These are phyloP conservation scores for Stenopsyche tienmushanensis DNA, from an alignment of 1,140 invertebrate genomes.

Conservation along the genomic window DNA sequence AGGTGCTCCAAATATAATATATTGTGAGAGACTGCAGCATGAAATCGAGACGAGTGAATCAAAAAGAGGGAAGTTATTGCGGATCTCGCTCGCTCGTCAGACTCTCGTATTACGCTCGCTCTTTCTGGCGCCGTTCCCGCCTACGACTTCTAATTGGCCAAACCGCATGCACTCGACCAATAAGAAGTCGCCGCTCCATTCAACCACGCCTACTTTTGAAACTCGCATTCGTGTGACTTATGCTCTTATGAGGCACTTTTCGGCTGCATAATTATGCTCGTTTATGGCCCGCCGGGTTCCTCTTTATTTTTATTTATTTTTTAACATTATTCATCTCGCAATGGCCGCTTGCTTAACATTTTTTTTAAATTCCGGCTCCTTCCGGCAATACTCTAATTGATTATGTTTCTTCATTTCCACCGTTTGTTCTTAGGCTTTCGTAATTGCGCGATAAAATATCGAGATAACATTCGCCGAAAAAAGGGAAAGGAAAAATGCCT, in stretches of 20 bases:
- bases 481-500: too few relatives aligned
- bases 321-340: too few relatives aligned
- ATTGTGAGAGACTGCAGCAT: neutral
- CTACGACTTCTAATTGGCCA: conserved; percentile 29
- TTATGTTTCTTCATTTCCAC: neutral
- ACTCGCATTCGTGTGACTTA: conserved; percentile 12
- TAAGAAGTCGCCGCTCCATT: conserved; percentile 16
- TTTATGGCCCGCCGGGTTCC: conserved; percentile 12
- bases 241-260: neutral
- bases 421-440: neutral
- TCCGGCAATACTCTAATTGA: neutral
- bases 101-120: too few relatives aligned
- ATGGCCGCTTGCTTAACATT: too few relatives aligned
- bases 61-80: conserved; percentile 1
- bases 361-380: neutral
- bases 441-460: neutral
- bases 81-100: conserved; percentile 26
- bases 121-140: conserved; percentile 28
- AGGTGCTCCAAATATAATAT: too few relatives aligned
- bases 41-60: neutral
- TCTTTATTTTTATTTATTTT: conserved; percentile 7
- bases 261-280: conserved; percentile 13
- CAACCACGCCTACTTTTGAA: conserved; percentile 27
- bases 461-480: conserved; percentile 11
- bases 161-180: conserved; percentile 34